Conservation (phyloP, 2,888 invertebrate species). For the Nudaria mundana region DNA sequence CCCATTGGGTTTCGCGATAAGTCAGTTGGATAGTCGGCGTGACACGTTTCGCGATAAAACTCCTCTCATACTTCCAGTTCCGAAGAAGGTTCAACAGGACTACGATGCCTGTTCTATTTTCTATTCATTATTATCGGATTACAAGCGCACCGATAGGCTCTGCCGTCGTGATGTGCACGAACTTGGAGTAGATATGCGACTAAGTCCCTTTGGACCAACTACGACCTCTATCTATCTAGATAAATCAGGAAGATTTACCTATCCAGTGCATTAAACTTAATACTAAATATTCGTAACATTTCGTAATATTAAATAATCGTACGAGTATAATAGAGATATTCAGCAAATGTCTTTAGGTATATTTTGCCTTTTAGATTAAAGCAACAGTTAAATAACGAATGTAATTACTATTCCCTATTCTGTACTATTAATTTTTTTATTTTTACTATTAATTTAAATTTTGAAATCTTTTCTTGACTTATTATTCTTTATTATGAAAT, state of each 20-base stretch:
- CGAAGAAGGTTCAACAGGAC: slow-evolving; percentile 54
- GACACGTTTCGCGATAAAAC: slow-evolving; percentile 62
- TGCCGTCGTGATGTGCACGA: slow-evolving; percentile 56
- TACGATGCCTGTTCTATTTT: slow-evolving; percentile 62
- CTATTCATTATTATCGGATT: slow-evolving; percentile 72
- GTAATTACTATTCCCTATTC: too few species aligned
- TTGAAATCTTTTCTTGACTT: too few species aligned
- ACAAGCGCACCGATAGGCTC: slow-evolving; percentile 53
- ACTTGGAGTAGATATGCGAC: slow-evolving; percentile 51
- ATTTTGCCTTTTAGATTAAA: too few species aligned
- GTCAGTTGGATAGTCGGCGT: slow-evolving; percentile 55
- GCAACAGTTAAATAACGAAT: too few species aligned
- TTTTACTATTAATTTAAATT: too few species aligned
- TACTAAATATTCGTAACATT: too few species aligned
- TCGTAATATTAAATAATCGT: too few species aligned
- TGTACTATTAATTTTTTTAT: too few species aligned
- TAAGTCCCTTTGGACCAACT: slow-evolving; percentile 40
- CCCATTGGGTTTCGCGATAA: slow-evolving; percentile 55
- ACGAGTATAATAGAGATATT: too few species aligned
- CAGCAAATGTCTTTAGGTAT: too few species aligned
- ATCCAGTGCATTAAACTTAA: slow-evolving; percentile 26
- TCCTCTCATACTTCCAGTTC: slow-evolving; percentile 58
- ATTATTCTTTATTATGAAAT: too few species aligned
- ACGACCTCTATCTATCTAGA: slow-evolving; percentile 52
- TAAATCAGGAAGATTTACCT: slow-evolving; percentile 36